Evolutionary conservation across 2,888 invertebrate genomes (phyloP).

Genomic region (Agrilus cyanescens): DNA sequence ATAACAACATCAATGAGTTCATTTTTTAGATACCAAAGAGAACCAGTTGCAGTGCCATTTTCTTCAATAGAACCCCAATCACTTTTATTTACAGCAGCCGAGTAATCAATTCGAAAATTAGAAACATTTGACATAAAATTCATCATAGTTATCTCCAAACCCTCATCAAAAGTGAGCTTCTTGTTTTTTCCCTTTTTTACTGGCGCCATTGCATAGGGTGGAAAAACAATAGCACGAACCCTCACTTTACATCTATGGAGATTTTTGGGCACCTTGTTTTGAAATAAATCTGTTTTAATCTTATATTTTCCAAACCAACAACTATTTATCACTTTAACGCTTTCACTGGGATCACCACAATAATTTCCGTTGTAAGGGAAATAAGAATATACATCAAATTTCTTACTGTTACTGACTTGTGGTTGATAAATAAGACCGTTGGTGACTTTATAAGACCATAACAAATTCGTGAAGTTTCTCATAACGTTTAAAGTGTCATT

Average conservation of each 20-base stretch:
- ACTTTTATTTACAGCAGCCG: slow-evolving; percentile 13
- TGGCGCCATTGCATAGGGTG: slow-evolving; percentile 26
- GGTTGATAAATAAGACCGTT: slow-evolving; percentile 21
- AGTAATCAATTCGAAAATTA: slow-evolving; percentile 21
- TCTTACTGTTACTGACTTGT: slow-evolving; percentile 10
- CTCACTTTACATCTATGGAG: slow-evolving; percentile 25
- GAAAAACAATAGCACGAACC: slow-evolving; percentile 25
- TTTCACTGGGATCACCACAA: slow-evolving; percentile 18
- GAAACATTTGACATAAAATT: slow-evolving; percentile 20
- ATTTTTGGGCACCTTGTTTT: slow-evolving; percentile 23
- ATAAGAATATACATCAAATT: slow-evolving; percentile 23
- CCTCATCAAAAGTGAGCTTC: slow-evolving; percentile 13
- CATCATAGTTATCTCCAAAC: slow-evolving; percentile 23
- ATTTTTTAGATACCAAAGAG: slow-evolving; percentile 20
- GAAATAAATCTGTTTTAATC: slow-evolving; percentile 16
- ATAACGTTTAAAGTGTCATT: slow-evolving; percentile 12
- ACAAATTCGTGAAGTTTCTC: slow-evolving; percentile 14
- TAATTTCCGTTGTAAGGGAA: slow-evolving; percentile 21
- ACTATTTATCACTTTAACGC: slow-evolving; percentile 15
- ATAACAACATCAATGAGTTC: slow-evolving; percentile 25
- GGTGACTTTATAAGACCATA: slow-evolving; percentile 17
- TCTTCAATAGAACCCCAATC: slow-evolving; percentile 19
- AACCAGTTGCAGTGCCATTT: slow-evolving; percentile 22
- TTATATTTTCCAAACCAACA: slow-evolving; percentile 17
- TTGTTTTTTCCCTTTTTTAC: slow-evolving; percentile 9